Evolutionary conservation across 2,888 invertebrate species (phyloP).

Genomic region (Trissoscelio sp.): DNA sequence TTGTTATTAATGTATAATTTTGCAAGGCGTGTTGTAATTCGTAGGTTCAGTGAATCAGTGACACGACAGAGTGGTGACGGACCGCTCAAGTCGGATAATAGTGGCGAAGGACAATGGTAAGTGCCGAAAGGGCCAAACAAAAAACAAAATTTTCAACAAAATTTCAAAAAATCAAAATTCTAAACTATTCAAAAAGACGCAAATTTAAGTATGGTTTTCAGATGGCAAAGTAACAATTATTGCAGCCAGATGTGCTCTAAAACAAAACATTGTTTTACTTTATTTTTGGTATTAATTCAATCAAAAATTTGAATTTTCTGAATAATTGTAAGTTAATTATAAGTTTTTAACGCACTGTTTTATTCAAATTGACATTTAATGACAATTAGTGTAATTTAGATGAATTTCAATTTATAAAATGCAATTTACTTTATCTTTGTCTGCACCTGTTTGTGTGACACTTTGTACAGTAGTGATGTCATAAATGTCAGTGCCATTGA

Average conservation of each 20-base stretch:
- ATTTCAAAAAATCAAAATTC: constrained; percentile 10
- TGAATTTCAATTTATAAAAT: constrained; percentile 1
- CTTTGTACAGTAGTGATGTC: constrained; percentile 11
- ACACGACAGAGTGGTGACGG: constrained; percentile 82
- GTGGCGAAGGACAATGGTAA: constrained; percentile 83
- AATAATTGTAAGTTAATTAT: not conserved
- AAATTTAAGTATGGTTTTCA: constrained; percentile 19
- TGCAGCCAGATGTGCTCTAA: not conserved
- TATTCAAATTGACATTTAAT: constrained; percentile 28
- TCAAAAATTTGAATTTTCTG: not conserved
- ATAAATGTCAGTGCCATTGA: constrained; percentile 35
- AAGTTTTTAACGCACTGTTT: not conserved
- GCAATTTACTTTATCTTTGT: constrained; percentile 8
- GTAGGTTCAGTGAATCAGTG: constrained; percentile 84
- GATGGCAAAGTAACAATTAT: constrained; percentile 36
- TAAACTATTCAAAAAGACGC: no score
- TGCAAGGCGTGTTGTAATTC: constrained; percentile 80
- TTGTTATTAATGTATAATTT: constrained; percentile 71
- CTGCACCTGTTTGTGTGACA: constrained; percentile 29
- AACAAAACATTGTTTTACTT: no score
- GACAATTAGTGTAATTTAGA: not conserved
- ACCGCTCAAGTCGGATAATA: constrained; percentile 82
- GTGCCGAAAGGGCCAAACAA: constrained; percentile 76
- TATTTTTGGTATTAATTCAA: no score
- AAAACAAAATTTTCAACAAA: constrained; percentile 23